Evolutionary conservation across 2,888 invertebrate genomes (phyloP), one percentile per base, ranked within the genome.

Genomic region (Lasioglossum oenotherae): DNA sequence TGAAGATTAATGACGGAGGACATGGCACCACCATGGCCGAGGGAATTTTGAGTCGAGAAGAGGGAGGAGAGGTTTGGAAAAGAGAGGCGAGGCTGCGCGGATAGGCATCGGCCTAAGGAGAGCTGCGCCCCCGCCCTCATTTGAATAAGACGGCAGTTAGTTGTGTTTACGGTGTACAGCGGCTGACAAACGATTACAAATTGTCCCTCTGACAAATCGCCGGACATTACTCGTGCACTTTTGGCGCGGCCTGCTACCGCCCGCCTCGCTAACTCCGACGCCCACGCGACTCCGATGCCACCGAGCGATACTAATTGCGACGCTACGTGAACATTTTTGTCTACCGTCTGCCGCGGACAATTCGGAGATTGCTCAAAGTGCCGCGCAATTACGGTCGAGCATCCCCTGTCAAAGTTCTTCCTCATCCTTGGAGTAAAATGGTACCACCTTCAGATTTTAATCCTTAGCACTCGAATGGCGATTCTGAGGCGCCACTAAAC

Each of bases 161-260:
- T 94, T 90, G 92, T 93, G 93, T 95, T 95, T 94, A 94, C 92
- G 92, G 93, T 93, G 91, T 90, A 89, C 91, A 91, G 88, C 92
- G 91, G 88, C 91, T 92, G 93, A 94, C 95, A 94, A 95, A 95
- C 93, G 94, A 94, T 95, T 94, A 94, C 94, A 94, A 95, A 95
- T 94, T 92, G 93, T 93, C 88, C 88, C 76, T 38, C 79, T 91
- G 90, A 90, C 91, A 90, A 90, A 90, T 90, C 87, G 76, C 81
- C 85, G 53, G 72, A 81, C 87, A 85, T 90, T 90, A 90, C 78
- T 83, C 81, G 87, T 85, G 87, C 90, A 89, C 89, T 91, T 92
- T 91, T 90, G 87, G 82, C 88, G 88, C 86, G 79, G 60, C 35
- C 73, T 73, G 82, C 71, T 74, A 74, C 82, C 76, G 67, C 67